These are phyloP conservation scores for Marcusenius ussheri DNA, from an alignment of 2,113 vertebrate species.

Conservation along the genomic window DNA sequence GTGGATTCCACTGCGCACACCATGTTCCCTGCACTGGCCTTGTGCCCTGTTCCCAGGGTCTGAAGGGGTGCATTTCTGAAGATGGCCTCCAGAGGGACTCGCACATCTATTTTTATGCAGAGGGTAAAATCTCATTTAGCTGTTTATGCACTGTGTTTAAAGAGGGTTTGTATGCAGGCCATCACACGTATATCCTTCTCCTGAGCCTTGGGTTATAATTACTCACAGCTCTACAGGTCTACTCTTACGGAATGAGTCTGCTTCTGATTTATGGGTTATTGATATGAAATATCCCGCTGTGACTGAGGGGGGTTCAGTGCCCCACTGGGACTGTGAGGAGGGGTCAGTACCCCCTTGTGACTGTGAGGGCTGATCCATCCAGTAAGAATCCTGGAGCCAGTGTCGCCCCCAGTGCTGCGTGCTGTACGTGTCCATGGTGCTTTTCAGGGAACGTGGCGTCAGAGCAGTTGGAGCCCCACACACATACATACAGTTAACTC, in stretches of 20 bases:
- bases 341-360: background rate
- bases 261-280: background rate
- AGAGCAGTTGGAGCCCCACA: background rate
- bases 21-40: background rate
- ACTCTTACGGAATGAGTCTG: background rate
- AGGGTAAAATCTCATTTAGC: background rate
- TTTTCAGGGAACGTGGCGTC: background rate
- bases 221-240: background rate
- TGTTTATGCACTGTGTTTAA: background rate
- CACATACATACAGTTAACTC: background rate
- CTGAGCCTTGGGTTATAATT: background rate
- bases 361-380: background rate
- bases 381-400: background rate
- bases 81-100: background rate
- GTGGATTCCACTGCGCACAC: background rate
- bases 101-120: background rate
- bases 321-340: background rate
- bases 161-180: background rate
- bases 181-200: background rate
- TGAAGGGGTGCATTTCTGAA: background rate
- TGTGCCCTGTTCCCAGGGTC: background rate
- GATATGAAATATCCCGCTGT: background rate
- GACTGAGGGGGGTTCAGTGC: background rate
- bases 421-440: background rate
- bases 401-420: background rate